Conservation (phyloP, 1,140 invertebrate species). For the Neelides sp. region DNA sequence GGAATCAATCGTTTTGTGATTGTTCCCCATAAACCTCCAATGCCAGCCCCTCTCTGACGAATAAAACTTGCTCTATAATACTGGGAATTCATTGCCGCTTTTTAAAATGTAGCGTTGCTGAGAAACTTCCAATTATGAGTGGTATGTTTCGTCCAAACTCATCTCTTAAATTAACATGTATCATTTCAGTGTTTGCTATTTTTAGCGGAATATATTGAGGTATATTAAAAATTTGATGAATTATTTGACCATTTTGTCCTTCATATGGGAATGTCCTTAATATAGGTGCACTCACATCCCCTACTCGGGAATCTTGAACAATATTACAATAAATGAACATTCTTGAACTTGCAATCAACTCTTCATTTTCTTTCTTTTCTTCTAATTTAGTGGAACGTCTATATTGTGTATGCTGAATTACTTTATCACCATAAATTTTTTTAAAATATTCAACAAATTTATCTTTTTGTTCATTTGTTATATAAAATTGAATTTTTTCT, state of each 20-base stretch:
- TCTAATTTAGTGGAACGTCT: too few species aligned
- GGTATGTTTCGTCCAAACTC: constrained; percentile 8
- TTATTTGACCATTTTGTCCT: neutral
- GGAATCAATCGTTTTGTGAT: neutral
- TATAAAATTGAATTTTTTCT: too few species aligned
- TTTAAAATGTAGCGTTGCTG: constrained; percentile 13
- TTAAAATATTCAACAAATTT: too few species aligned
- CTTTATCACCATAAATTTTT: too few species aligned
- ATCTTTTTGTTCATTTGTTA: too few species aligned
- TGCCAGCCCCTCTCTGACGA: constrained; percentile 2
- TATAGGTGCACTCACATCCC: constrained; percentile 32
- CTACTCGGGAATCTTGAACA: constrained; percentile 33
- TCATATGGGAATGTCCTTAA: constrained; percentile 14
- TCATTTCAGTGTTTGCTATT: neutral
- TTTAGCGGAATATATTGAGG: neutral
- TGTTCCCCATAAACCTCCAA: constrained; percentile 11
- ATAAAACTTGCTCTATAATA: neutral
- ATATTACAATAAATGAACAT: constrained; percentile 35
- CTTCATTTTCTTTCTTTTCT: too few species aligned
- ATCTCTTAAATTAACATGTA: constrained; percentile 13
- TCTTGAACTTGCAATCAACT: too few species aligned
- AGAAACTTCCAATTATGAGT: constrained; percentile 8
- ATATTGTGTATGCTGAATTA: too few species aligned
- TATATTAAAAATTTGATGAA: neutral
- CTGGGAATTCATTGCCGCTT: neutral